Base-by-base conservation (phyloP, 1,140 invertebrate genomes). In the Zaprionus kolodkinae region DNA sequence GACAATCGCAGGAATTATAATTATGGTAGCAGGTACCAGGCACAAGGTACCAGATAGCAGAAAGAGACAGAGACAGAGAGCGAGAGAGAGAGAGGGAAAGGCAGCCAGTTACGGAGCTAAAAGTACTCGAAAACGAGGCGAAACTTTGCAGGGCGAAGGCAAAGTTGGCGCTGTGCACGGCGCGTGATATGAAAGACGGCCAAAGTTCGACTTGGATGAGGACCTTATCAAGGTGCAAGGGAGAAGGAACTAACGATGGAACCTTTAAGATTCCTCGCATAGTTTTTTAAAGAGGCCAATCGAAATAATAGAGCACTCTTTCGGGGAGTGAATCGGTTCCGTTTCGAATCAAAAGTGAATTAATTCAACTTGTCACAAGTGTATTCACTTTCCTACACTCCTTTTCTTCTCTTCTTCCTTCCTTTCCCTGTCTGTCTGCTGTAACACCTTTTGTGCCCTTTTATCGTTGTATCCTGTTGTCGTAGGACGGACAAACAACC, bases 1-100 rank as follows among this genome's bases (percentile, higher is more conserved):
- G 84, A 87, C 84, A 87, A 87, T 83, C 60, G 77, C 84, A 76
- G 84, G 77, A 71, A 79, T 87, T 82, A 87, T 80, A 87, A 87
- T 87, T 83, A 87, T 70, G 83, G 67, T 54, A 52, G 62, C 55
- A 40, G 40, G 55, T 33, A 45, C 27, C 67, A 55, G 55, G 55
- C 27, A 35, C 27, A 60, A 55, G 55, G 64, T 27, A 10, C 17
- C 36, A n/a, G 63, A 38, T n/a, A 52, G 21, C 27, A 67, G 13
- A 30, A 17, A 13, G 52, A 60, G 15, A 54, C 11, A 27, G 12
- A 38, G 13, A 57, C n/a, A n/a, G 11, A n/a, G 27, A n/a, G 5
- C 36, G 55, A 43, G 59, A 12, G 33, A n/a, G 2, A 30, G 67
- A 50, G 62, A 33, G 59, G 4, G 11, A 21, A 6, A 6, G 21